Evolutionary conservation across 2,888 invertebrate genomes (phyloP).

Genomic region (Eilema griseolum): DNA sequence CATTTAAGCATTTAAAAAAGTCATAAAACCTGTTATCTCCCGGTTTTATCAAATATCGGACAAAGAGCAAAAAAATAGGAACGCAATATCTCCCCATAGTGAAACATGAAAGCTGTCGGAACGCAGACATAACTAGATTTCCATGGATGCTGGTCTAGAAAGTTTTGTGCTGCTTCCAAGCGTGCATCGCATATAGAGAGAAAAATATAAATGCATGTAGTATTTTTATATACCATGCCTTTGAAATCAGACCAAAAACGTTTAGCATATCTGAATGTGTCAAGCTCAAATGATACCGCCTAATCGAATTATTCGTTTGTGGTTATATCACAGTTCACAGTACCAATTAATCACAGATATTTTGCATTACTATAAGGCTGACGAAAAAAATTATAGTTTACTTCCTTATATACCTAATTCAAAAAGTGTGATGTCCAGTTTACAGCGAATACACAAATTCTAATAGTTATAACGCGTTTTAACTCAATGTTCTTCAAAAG

Average conservation of each 20-base stretch:
- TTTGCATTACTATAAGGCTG: too few species aligned
- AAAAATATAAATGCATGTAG: neutral
- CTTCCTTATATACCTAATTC: neutral
- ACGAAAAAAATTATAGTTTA: neutral
- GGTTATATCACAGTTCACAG: too few species aligned
- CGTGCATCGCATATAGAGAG: neutral
- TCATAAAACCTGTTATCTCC: neutral
- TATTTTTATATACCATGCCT: neutral
- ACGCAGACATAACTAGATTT: constrained; percentile 39
- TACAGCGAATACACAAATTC: too few species aligned
- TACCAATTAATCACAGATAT: too few species aligned
- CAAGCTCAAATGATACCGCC: too few species aligned
- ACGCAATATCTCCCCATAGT: constrained; percentile 41
- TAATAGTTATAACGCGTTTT: too few species aligned
- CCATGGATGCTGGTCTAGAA: constrained; percentile 37
- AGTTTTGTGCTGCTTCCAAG: constrained; percentile 24
- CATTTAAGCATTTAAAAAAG: neutral
- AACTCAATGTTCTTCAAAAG: too few species aligned
- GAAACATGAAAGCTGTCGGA: constrained; percentile 45
- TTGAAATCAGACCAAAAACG: too few species aligned
- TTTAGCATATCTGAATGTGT: too few species aligned
- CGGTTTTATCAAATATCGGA: constrained; percentile 13
- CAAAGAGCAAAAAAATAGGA: constrained; percentile 22
- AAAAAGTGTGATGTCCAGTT: neutral
- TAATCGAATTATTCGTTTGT: too few species aligned